A percentile compares a stretch with the other conserved stretches of the same genome.
These are phyloP conservation scores for Macquaria ambigua DNA, from an alignment of 2,113 vertebrate species.

Conservation along the genomic window DNA sequence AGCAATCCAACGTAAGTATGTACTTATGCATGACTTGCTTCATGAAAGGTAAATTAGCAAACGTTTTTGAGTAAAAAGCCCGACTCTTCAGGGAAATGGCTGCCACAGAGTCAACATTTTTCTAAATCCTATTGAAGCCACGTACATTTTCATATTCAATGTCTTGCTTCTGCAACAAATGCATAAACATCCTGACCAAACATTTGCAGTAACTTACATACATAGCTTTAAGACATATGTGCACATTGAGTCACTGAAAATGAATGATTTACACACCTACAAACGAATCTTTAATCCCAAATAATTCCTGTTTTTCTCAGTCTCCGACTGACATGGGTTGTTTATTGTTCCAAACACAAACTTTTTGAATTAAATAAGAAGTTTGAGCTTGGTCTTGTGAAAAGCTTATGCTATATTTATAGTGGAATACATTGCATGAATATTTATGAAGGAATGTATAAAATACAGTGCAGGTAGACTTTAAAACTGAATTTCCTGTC, in stretches of 20 bases:
- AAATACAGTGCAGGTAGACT: background rate
- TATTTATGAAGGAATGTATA: background rate
- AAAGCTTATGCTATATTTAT: conserved; percentile 1
- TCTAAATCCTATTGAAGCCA: background rate
- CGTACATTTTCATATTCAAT: conserved; percentile 31
- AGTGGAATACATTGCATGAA: background rate
- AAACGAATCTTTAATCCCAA: background rate
- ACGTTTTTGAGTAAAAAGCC: conserved; percentile 60
- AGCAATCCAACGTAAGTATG: conserved; percentile 38
- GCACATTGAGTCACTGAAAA: background rate
- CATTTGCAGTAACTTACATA: background rate
- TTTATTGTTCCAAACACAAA: conserved; percentile 1
- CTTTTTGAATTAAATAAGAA: conserved; percentile 6
- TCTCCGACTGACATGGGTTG: background rate
- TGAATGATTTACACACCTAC: background rate
- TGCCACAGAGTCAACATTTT: conserved; percentile 20
- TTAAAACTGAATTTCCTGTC: background rate
- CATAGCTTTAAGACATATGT: background rate
- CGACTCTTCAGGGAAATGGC: conserved; percentile 53
- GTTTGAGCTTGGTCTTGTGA: background rate
- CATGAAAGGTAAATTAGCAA: conserved; percentile 46
- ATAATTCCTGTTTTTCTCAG: background rate
- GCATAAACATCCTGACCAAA: conserved; percentile 27
- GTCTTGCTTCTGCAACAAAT: conserved; percentile 1
- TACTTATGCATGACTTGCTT: conserved; percentile 65